phyloP scores from a whole-genome alignment of 2,888 invertebrate species.

The Dynastes grantii region DNA sequence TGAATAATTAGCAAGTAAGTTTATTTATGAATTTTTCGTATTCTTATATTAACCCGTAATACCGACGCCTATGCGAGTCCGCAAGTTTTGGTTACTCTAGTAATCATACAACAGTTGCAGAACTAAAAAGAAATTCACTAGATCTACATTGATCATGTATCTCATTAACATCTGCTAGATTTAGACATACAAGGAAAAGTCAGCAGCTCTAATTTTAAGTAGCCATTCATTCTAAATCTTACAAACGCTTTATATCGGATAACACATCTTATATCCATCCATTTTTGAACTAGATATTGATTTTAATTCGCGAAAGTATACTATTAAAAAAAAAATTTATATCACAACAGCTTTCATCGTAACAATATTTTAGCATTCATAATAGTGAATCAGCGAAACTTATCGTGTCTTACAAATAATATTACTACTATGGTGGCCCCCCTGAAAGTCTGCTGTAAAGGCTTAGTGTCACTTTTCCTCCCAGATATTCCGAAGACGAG shows the following conservation, averaged over 20 bases:
- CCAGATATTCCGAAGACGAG: too few species aligned
- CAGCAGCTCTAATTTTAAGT: slow-evolving; percentile 13
- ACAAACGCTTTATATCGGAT: background rate
- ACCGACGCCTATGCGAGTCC: too few species aligned
- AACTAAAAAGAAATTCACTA: background rate
- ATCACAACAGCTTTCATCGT: slow-evolving; percentile 33
- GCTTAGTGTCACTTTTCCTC: too few species aligned
- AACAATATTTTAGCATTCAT: slow-evolving; percentile 21
- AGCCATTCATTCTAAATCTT: background rate
- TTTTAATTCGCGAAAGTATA: background rate
- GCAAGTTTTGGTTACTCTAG: background rate
- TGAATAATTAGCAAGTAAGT: too few species aligned
- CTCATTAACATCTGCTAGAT: background rate
- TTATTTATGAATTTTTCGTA: too few species aligned
- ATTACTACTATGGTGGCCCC: background rate
- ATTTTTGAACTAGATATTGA: too few species aligned
- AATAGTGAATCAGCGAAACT: background rate
- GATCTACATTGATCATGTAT: background rate
- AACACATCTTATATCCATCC: background rate
- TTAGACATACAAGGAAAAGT: background rate
- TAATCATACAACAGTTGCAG: background rate
- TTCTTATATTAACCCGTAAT: too few species aligned
- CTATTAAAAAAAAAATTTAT: background rate
- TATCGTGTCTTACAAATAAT: background rate
- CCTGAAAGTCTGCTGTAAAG: too few species aligned